Evolutionary conservation across 2,888 invertebrate genomes (phyloP).

Genomic region (Nemapogon koenigi): DNA sequence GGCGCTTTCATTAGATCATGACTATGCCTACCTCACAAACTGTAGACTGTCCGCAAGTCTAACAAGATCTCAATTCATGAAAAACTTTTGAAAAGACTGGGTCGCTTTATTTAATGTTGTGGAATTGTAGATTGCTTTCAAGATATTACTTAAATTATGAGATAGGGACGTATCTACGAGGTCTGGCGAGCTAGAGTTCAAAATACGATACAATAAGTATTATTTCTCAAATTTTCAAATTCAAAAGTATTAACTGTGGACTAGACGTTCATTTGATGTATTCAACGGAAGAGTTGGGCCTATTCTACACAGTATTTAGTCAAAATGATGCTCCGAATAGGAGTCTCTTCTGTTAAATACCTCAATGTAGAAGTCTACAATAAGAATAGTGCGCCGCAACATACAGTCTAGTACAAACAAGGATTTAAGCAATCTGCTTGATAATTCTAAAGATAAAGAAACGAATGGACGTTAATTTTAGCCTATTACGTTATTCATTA

Average conservation of each 20-base stretch:
- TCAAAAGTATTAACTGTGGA: slow-evolving; percentile 52
- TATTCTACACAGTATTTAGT: slow-evolving; percentile 21
- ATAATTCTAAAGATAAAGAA: too few species aligned
- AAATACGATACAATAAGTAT: slow-evolving; percentile 56
- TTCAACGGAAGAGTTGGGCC: too few species aligned
- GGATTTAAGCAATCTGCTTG: too few species aligned
- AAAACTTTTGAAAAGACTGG: slow-evolving; percentile 64
- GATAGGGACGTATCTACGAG: background rate
- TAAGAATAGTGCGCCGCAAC: background rate
- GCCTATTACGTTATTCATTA: too few species aligned
- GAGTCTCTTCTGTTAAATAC: background rate
- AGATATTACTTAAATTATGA: slow-evolving; percentile 48
- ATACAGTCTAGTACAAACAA: too few species aligned
- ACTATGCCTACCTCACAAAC: slow-evolving; percentile 65
- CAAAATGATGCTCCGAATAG: slow-evolving; percentile 18
- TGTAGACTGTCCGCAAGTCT: slow-evolving; percentile 53
- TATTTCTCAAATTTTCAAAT: slow-evolving; percentile 56
- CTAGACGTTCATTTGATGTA: too few species aligned
- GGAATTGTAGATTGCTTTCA: slow-evolving; percentile 61
- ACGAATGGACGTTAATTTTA: too few species aligned
- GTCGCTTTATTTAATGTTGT: slow-evolving; percentile 66
- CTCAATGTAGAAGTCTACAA: background rate
- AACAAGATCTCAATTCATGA: slow-evolving; percentile 65
- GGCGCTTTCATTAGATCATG: slow-evolving; percentile 65
- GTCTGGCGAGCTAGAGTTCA: slow-evolving; percentile 31